phyloP scores from a whole-genome alignment of 2,797 vertebrate genomes.

The Alectoris magna region DNA sequence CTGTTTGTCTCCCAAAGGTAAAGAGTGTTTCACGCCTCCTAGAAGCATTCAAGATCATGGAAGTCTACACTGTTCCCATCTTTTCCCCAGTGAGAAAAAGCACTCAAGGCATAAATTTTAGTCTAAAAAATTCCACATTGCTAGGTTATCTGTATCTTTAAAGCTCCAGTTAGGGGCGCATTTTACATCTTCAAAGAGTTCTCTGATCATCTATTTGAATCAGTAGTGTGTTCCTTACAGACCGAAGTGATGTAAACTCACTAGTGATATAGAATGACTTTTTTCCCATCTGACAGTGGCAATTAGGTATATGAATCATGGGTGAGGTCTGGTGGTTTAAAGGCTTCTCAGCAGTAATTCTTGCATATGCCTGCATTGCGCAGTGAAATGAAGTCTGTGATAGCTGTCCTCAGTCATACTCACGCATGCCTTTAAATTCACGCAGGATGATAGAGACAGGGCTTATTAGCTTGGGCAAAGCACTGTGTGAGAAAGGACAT shows the following conservation, averaged over 20 bases:
- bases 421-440: neutral
- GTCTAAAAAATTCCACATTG: neutral
- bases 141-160: constrained; percentile 14
- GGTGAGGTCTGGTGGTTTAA: neutral
- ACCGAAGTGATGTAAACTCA: neutral
- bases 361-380: neutral
- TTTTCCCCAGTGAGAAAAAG: neutral
- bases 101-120: neutral
- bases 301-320: neutral
- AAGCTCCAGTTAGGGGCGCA: neutral
- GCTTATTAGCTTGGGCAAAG: neutral
- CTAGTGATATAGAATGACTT: neutral
- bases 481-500: neutral
- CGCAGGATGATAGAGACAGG: neutral
- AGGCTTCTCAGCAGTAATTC: neutral
- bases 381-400: neutral
- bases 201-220: neutral
- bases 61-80: neutral
- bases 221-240: neutral
- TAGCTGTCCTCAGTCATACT: neutral
- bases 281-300: neutral
- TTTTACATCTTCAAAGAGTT: constrained; percentile 37
- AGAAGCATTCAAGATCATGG: too few species aligned
- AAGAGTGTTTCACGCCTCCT: neutral
- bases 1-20: neutral